Percentiles rank a stretch among this genome's conserved stretches.
phyloP scores from a whole-genome alignment of 2,797 vertebrate genomes.

The Buphagus erythrorhynchus region DNA sequence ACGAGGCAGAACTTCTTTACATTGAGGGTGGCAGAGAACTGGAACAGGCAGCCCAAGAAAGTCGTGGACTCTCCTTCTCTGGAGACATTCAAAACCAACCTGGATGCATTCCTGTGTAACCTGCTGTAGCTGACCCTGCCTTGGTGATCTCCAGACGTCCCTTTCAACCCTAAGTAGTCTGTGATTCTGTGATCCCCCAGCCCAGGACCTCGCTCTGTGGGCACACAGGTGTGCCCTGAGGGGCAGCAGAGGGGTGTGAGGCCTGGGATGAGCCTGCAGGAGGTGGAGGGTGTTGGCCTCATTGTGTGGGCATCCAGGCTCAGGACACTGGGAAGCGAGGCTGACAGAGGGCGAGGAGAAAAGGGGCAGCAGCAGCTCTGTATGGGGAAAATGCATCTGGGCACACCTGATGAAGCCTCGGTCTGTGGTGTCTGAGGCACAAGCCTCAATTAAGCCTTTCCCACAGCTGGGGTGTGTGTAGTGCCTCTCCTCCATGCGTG shows the following conservation, averaged over 20 bases:
- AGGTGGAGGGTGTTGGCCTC: accelerated
- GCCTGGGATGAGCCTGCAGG: accelerated
- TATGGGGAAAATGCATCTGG: no score
- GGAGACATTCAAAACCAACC: not conserved
- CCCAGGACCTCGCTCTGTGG: not conserved
- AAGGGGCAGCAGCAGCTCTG: not conserved
- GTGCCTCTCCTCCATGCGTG: accelerated
- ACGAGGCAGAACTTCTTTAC: not conserved
- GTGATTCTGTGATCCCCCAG: no score
- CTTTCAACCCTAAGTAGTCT: not conserved
- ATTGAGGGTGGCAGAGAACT: not conserved
- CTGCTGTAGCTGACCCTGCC: not conserved
- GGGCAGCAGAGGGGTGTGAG: accelerated
- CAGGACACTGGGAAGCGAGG: accelerated
- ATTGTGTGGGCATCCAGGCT: accelerated
- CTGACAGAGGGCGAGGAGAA: accelerated
- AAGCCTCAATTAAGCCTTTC: not conserved
- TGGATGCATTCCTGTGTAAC: accelerated
- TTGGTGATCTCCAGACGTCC: not conserved
- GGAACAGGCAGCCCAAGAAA: not conserved
- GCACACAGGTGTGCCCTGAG: not conserved
- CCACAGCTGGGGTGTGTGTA: accelerated
- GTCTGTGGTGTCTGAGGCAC: no score
- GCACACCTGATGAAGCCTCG: not conserved
- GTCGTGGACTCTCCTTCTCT: not conserved